Evolutionary conservation across 2,888 invertebrate species (phyloP), one percentile per base, ranked within the genome.

Genomic region (Drosophila paucipuncta): DNA sequence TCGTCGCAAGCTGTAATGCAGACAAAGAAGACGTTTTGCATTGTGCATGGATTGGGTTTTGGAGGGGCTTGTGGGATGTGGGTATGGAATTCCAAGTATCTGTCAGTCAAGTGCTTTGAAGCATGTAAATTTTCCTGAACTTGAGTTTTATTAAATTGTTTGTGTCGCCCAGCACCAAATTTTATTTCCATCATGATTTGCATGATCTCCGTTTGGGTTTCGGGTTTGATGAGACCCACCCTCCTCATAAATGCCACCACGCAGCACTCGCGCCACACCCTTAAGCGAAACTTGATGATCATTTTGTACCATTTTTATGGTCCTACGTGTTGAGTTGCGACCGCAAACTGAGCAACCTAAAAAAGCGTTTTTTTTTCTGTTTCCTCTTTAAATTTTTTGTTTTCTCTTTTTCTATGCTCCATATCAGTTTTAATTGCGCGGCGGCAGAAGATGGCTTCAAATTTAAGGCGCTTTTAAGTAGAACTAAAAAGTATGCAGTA

Each of bases 61-160:
- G 41, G 5, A 18, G 5, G 22, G 6, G 43, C 13, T 43, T 43
- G 22, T 3, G n/a, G 31, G 11, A 33, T 33, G 16, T 4, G 16
- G 16, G 18, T 28, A 25, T 52, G 54, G 50, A 47, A 80, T 80
- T 68, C 65, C 83, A 72, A 83, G 77, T 80, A 70, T 76, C 84
- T 83, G 73, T 71, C 68, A 74, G 64, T 13, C 73, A 68, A 77
- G 70, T 67, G 83, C 75, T 66, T 72, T 65, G 72, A 62, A 75
- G 87, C 89, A 91, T 87, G 86, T 88, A 88, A 82, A 87, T 90
- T 91, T 90, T 60, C 70, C 60, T 80, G 75, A 83, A 87, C 76
- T 83, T 74, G 74, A 78, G 86, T 91, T 88, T 90, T 90, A 91
- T 87, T 91, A 91, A 90, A 91, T 91, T 87, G 89, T 90, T 91